These are phyloP conservation scores for Ischnura elegans DNA, from an alignment of 2,888 invertebrate species.

Conservation along the genomic window DNA sequence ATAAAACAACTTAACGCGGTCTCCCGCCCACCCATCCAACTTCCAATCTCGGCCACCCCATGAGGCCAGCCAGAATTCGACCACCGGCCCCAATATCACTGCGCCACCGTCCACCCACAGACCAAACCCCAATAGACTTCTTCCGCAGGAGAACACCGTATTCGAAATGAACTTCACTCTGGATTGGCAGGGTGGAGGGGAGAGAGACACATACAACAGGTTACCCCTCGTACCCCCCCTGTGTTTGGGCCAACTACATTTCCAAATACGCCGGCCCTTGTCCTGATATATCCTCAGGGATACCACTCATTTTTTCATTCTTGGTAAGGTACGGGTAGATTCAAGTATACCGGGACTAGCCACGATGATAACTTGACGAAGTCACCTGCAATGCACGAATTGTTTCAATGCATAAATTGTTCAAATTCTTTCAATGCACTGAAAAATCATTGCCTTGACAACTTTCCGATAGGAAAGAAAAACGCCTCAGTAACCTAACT, in stretches of 20 bases:
- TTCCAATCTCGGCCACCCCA: neutral
- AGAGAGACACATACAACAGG: neutral
- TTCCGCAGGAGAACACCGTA: constrained; percentile 8
- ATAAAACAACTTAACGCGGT: neutral
- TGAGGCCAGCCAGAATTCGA: neutral
- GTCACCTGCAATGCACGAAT: no score
- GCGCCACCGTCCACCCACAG: neutral
- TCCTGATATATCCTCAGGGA: no score
- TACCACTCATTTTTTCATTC: no score
- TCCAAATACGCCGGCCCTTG: neutral
- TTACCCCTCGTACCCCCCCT: neutral
- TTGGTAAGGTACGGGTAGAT: no score
- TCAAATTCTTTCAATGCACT: no score
- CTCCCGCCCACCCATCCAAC: neutral
- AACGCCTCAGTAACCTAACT: no score
- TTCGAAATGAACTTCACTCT: constrained; percentile 59
- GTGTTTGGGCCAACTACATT: neutral
- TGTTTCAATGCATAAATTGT: no score
- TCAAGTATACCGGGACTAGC: no score
- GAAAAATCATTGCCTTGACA: no score
- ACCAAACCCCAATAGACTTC: neutral
- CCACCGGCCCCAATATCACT: neutral
- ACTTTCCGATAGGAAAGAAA: no score
- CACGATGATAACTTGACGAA: no score
- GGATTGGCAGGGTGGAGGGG: neutral